Conservation (phyloP, 92 coral and sea anemone genomes). For the Porites evermanni region DNA sequence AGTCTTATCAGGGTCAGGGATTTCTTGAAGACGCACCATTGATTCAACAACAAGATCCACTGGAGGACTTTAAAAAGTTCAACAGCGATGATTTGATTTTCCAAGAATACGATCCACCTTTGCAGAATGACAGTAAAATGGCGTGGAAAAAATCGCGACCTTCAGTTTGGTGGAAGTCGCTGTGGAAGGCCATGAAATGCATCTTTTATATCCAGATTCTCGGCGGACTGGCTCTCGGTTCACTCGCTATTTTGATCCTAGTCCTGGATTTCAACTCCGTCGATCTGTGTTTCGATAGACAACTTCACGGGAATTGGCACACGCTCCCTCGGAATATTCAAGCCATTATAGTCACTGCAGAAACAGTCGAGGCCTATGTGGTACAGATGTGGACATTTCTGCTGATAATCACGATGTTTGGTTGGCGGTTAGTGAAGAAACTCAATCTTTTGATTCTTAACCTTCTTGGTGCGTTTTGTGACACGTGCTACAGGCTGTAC, state of each 20-base stretch:
- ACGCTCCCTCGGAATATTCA: conserved; percentile 33
- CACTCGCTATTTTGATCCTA: conserved; percentile 40
- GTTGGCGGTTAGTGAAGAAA: conserved; percentile 55
- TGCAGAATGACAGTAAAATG: conserved; percentile 36
- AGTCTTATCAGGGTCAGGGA: conserved; percentile 5
- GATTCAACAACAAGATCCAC: conserved; percentile 8
- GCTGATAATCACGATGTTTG: conserved; percentile 32
- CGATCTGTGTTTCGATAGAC: conserved; percentile 54
- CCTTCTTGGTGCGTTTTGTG: conserved; percentile 61
- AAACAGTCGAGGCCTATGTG: neutral
- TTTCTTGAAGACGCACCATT: neutral
- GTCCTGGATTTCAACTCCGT: conserved; percentile 70
- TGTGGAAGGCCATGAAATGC: conserved; percentile 35
- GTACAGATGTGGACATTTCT: conserved; percentile 8
- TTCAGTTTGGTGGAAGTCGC: conserved; percentile 20
- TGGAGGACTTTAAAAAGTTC: conserved; percentile 46
- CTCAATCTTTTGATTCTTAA: conserved; percentile 56
- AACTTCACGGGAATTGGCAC: neutral
- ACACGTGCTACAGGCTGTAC: conserved; percentile 49
- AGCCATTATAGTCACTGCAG: conserved; percentile 14
- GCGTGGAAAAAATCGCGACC: conserved; percentile 63
- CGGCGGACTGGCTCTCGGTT: conserved; percentile 55
- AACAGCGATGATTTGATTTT: conserved; percentile 56
- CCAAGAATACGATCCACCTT: conserved; percentile 67
- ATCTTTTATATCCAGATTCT: conserved; percentile 65